phyloP scores from a whole-genome alignment of 2,113 vertebrate genomes.

The Hippocampus abdominalis region DNA sequence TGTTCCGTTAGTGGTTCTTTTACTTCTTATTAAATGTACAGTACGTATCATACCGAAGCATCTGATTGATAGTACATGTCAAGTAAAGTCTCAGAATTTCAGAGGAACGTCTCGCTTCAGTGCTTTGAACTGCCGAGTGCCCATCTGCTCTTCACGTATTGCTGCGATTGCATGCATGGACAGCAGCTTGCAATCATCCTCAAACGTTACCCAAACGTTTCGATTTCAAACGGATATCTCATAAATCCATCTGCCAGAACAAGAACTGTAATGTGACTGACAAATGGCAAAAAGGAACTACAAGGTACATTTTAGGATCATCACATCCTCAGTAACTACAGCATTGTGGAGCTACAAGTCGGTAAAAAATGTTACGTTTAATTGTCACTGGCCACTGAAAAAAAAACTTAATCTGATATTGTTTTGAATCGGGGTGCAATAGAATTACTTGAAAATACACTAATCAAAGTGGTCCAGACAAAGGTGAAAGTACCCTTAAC shows the following conservation, averaged over 20 bases:
- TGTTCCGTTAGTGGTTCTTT: too few relatives aligned
- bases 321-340: conserved; percentile 45
- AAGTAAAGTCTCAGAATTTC: conserved; percentile 24
- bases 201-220: conserved; percentile 14
- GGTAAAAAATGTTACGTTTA: too few relatives aligned
- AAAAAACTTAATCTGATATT: too few relatives aligned
- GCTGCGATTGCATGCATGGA: background rate
- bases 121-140: conserved; percentile 20
- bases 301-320: too few relatives aligned
- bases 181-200: conserved; percentile 19
- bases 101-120: conserved; percentile 33
- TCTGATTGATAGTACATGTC: conserved; percentile 2
- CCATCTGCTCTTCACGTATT: conserved; percentile 32
- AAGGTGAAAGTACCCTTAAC: background rate
- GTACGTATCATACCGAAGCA: background rate
- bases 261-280: conserved; percentile 6
- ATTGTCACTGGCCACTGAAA: too few relatives aligned
- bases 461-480: background rate
- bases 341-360: conserved; percentile 54
- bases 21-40: background rate
- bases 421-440: background rate
- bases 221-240: conserved; percentile 36
- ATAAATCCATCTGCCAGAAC: conserved; percentile 11
- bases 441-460: background rate
- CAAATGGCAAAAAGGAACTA: conserved; percentile 29